phyloP scores from a whole-genome alignment of 2,797 vertebrate species.

The Clarias pachynema region DNA sequence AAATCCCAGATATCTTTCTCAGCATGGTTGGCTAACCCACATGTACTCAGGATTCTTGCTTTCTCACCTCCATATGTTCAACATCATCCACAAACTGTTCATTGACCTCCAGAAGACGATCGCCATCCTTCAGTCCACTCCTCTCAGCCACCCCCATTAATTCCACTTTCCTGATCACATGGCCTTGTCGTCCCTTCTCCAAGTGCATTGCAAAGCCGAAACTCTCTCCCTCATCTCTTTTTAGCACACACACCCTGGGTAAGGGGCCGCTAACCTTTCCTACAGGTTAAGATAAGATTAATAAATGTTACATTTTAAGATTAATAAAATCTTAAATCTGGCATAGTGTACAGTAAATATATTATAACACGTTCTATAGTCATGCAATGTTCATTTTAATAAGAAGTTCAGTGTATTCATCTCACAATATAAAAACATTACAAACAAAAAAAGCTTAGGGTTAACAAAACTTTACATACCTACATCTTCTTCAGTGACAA shows the following conservation, averaged over 20 bases:
- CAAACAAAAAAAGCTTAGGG: not conserved
- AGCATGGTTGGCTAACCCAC: too few species aligned
- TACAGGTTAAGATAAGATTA: conserved; percentile 36
- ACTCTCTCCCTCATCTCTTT: conserved; percentile 67
- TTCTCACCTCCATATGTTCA: conserved; percentile 78
- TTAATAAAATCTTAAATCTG: conserved; percentile 1
- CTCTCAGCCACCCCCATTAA: conserved; percentile 79
- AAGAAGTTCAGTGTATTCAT: not conserved
- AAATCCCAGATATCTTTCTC: not conserved
- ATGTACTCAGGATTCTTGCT: not conserved
- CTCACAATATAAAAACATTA: not conserved
- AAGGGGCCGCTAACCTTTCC: conserved; percentile 47
- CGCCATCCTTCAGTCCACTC: conserved; percentile 82
- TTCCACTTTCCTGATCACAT: conserved; percentile 75
- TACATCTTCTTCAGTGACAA: conserved; percentile 73
- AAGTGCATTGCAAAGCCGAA: conserved; percentile 69
- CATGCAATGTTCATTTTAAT: not conserved
- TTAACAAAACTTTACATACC: conserved; percentile 61
- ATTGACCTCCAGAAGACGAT: conserved; percentile 88
- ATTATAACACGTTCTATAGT: not conserved
- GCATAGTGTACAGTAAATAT: not conserved
- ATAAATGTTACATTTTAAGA: not conserved
- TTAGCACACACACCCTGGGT: conserved; percentile 82
- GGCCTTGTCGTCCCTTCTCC: conserved; percentile 63
- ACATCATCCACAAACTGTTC: conserved; percentile 73